A percentile compares a stretch with the other conserved stretches of the same genome.
Evolutionary conservation across 2,797 vertebrate genomes (phyloP).

Genomic region (Helicolenus hilgendorfi): DNA sequence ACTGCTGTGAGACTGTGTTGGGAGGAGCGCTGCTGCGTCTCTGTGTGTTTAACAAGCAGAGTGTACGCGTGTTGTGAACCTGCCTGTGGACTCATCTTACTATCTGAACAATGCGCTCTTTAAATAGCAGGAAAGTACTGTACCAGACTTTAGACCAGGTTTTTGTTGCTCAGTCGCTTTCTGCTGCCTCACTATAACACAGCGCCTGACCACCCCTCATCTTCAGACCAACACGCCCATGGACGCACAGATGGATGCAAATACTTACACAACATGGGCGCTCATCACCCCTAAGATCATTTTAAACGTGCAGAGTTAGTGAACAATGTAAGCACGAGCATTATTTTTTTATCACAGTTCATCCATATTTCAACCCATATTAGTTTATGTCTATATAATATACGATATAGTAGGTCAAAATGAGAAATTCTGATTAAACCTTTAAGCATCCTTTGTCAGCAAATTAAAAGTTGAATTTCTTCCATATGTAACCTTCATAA

Average conservation of each 20-base stretch:
- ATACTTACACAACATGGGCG: too few species aligned
- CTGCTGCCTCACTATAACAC: fast-evolving
- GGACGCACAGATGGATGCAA: too few species aligned
- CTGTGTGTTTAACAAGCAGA: too few species aligned
- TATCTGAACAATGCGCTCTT: too few species aligned
- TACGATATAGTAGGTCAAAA: background rate
- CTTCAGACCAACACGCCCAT: too few species aligned
- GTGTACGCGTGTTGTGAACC: too few species aligned
- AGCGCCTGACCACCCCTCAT: fast-evolving
- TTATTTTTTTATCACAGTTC: background rate
- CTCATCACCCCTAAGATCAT: background rate
- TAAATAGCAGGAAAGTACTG: too few species aligned
- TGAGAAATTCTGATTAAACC: background rate
- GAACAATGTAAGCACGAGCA: background rate
- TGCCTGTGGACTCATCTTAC: too few species aligned
- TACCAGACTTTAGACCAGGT: fast-evolving
- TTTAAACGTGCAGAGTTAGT: background rate
- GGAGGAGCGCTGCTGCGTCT: too few species aligned
- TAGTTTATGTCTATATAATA: background rate
- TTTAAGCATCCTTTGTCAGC: background rate
- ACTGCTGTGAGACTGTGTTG: too few species aligned
- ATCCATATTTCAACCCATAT: background rate
- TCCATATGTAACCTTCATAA: background rate
- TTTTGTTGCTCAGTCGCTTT: too few species aligned
- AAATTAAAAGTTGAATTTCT: background rate